phyloP scores from a whole-genome alignment of 2,888 invertebrate genomes.

The Cheilosia variabilis region DNA sequence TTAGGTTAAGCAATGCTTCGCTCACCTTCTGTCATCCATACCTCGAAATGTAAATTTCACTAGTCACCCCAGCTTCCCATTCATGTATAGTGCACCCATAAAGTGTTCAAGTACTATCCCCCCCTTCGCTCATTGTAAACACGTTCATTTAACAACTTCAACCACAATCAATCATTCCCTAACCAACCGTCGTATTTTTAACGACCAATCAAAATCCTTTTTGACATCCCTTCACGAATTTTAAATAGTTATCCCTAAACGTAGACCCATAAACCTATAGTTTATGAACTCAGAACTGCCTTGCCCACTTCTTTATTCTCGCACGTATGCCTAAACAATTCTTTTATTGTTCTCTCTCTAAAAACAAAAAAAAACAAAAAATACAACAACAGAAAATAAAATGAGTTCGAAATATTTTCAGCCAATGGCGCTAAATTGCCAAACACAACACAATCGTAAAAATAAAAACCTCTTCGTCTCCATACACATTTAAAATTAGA shows the following conservation, averaged over 20 bases:
- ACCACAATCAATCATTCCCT: slow-evolving; percentile 37
- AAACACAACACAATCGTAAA: slow-evolving; percentile 25
- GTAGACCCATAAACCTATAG: slow-evolving; percentile 23
- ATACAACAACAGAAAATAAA: not conserved
- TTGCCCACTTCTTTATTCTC: slow-evolving; percentile 54
- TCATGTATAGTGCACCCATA: not conserved
- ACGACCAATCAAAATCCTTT: slow-evolving; percentile 46
- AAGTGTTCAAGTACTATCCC: not conserved
- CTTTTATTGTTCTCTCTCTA: slow-evolving; percentile 36
- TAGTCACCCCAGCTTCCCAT: too few species aligned
- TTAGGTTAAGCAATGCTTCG: too few species aligned
- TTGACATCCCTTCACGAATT: slow-evolving; percentile 17
- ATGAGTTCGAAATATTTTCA: slow-evolving; percentile 24
- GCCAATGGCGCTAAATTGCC: slow-evolving; percentile 64
- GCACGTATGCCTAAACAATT: slow-evolving; percentile 54
- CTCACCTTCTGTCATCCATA: too few species aligned
- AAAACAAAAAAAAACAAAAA: slow-evolving; percentile 5
- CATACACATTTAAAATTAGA: slow-evolving; percentile 49
- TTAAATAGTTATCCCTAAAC: not conserved
- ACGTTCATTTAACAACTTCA: slow-evolving; percentile 10
- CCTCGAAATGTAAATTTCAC: too few species aligned
- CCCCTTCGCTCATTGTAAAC: not conserved
- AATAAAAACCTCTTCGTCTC: not conserved
- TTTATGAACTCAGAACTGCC: slow-evolving; percentile 42
- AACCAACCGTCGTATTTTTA: not conserved